Conservation (phyloP, 2,113 vertebrate species). For the Camelus bactrianus region DNA sequence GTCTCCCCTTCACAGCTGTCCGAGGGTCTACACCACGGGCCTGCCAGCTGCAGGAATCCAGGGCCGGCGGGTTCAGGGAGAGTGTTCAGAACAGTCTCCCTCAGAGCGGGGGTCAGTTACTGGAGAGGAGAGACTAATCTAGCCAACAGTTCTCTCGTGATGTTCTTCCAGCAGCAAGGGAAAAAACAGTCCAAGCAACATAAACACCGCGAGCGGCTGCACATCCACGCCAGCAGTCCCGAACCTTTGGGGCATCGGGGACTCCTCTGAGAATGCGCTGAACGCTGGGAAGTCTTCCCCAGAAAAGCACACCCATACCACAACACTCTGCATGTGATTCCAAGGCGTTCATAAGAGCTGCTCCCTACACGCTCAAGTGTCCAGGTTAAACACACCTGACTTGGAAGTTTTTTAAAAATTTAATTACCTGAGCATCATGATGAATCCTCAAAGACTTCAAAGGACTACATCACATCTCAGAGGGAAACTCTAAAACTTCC, state of each 20-base stretch:
- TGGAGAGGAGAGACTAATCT: neutral
- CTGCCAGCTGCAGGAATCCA: neutral
- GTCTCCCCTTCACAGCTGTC: neutral
- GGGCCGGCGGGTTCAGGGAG: neutral
- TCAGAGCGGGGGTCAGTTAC: neutral
- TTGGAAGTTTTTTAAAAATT: neutral
- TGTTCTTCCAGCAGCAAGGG: neutral
- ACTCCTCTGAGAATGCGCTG: neutral
- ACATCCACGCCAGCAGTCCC: neutral
- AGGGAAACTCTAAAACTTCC: slow-evolving; percentile 10
- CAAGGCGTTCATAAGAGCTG: neutral
- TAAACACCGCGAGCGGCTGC: neutral
- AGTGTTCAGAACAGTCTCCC: neutral
- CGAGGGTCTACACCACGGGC: neutral
- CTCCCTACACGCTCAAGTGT: neutral
- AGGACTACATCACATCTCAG: neutral
- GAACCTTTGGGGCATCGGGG: neutral
- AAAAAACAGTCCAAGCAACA: neutral
- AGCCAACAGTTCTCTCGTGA: neutral
- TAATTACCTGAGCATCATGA: neutral
- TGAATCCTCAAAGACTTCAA: neutral
- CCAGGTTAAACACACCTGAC: neutral
- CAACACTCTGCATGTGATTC: neutral
- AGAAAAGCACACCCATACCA: neutral
- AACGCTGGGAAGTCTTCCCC: neutral